Conservation (phyloP, 2,113 vertebrate genomes). For the Brachypteracias leptosomus region DNA sequence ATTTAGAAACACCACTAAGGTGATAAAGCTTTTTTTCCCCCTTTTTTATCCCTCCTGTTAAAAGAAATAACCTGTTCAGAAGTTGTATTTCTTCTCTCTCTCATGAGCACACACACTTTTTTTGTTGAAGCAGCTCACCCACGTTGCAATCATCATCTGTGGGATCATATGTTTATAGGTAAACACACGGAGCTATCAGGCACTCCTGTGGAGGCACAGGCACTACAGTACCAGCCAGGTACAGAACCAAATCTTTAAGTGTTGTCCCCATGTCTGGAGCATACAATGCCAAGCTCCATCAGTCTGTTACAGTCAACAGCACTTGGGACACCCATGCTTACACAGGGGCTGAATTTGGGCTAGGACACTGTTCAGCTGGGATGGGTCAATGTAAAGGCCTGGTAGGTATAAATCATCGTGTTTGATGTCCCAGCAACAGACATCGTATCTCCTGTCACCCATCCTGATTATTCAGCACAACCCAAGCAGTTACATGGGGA, state of each 20-base stretch:
- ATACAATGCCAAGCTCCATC: not conserved
- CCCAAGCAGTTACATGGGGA: not conserved
- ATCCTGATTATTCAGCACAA: not conserved
- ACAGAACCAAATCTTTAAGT: not conserved
- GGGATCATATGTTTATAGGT: not conserved
- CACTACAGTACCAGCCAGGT: not conserved
- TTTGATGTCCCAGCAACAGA: not conserved
- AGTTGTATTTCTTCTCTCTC: not conserved
- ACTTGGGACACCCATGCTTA: not conserved
- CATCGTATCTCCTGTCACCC: not conserved
- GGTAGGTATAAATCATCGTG: not conserved
- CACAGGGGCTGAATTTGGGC: not conserved
- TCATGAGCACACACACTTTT: not conserved
- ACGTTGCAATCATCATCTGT: not conserved
- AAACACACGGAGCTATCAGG: not conserved
- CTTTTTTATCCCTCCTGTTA: not conserved
- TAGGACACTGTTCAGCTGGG: not conserved
- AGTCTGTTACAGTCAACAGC: not conserved
- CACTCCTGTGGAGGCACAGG: accelerated
- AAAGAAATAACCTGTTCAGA: not conserved
- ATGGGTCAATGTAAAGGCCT: not conserved
- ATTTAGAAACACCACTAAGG: not conserved
- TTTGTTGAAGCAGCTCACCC: not conserved
- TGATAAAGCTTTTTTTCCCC: not conserved
- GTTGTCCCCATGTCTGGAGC: not conserved